Percentiles rank a stretch among this genome's conserved stretches.
Evolutionary conservation across 2,113 vertebrate species (phyloP).

Genomic region (Clinocottus analis): DNA sequence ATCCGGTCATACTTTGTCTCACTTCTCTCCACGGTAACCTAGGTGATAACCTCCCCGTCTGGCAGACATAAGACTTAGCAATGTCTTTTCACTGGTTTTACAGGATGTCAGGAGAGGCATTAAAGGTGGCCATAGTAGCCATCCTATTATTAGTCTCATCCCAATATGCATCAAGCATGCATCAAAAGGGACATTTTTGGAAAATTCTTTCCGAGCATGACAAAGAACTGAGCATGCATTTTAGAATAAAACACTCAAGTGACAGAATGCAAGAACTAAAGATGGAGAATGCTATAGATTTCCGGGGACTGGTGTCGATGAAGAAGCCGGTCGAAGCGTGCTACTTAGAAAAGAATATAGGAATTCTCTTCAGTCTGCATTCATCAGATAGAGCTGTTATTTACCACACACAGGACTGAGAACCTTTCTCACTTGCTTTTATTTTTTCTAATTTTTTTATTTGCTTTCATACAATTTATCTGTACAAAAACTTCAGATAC

Average conservation of each 20-base stretch:
- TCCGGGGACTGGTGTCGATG: neutral
- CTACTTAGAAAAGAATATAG: neutral
- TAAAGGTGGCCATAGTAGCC: slow-evolving; percentile 42
- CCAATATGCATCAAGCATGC: slow-evolving; percentile 29
- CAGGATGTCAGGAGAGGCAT: slow-evolving; percentile 25
- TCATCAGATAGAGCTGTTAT: slow-evolving; percentile 14
- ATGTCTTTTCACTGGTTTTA: slow-evolving; percentile 39
- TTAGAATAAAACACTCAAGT: slow-evolving; percentile 41
- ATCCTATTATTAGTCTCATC: slow-evolving; percentile 60
- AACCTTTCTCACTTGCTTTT: slow-evolving; percentile 9
- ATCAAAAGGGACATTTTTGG: slow-evolving; percentile 45
- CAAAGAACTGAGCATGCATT: slow-evolving; percentile 39
- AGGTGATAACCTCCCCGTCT: slow-evolving; percentile 18
- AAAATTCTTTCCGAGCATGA: slow-evolving; percentile 11
- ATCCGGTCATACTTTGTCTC: neutral
- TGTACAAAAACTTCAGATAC: neutral
- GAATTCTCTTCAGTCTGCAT: slow-evolving; percentile 6
- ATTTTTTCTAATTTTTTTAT: too few species aligned
- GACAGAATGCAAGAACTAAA: slow-evolving; percentile 32
- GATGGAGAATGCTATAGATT: slow-evolving; percentile 30
- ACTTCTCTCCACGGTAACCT: slow-evolving; percentile 34
- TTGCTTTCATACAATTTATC: too few species aligned
- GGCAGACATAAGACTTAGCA: slow-evolving; percentile 40
- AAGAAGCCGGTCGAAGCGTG: neutral
- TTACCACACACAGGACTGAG: neutral